Evolutionary conservation across 2,888 invertebrate genomes (phyloP).

Genomic region (Tortrix viridana): DNA sequence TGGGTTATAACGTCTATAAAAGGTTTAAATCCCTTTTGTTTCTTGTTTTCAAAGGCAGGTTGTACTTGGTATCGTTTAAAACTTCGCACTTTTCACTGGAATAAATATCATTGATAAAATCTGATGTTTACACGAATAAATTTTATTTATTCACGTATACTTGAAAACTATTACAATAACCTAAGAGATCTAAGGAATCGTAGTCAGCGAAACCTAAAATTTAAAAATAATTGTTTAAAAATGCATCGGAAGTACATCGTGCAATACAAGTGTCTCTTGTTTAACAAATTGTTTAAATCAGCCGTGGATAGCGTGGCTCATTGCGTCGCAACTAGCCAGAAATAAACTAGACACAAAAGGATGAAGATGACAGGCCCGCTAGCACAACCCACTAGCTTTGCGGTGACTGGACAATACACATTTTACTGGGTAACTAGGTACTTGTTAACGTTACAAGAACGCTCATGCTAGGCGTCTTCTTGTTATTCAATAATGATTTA

Average conservation of each 20-base stretch:
- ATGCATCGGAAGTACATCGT: conserved; percentile 5
- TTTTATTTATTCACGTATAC: too few species aligned
- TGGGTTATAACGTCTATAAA: too few species aligned
- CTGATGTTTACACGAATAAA: too few species aligned
- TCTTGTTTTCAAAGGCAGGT: too few species aligned
- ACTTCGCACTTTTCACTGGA: too few species aligned
- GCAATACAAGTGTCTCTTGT: conserved; percentile 11
- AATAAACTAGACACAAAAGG: conserved; percentile 71
- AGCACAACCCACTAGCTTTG: conserved; percentile 3
- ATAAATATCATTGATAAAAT: too few species aligned
- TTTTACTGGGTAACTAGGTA: not conserved
- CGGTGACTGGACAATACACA: not conserved
- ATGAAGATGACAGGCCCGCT: conserved; percentile 42
- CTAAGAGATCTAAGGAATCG: too few species aligned
- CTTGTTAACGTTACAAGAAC: not conserved
- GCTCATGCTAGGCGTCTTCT: not conserved
- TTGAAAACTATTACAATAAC: too few species aligned
- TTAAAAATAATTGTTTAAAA: too few species aligned
- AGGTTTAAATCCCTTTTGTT: too few species aligned
- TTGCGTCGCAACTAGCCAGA: conserved; percentile 51
- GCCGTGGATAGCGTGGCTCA: conserved; percentile 55
- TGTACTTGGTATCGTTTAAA: too few species aligned
- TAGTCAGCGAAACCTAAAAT: too few species aligned
- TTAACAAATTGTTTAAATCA: conserved; percentile 59
- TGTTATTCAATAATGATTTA: not conserved